phyloP scores from a whole-genome alignment of 2,888 invertebrate genomes.

The Ectropis crepuscularia region DNA sequence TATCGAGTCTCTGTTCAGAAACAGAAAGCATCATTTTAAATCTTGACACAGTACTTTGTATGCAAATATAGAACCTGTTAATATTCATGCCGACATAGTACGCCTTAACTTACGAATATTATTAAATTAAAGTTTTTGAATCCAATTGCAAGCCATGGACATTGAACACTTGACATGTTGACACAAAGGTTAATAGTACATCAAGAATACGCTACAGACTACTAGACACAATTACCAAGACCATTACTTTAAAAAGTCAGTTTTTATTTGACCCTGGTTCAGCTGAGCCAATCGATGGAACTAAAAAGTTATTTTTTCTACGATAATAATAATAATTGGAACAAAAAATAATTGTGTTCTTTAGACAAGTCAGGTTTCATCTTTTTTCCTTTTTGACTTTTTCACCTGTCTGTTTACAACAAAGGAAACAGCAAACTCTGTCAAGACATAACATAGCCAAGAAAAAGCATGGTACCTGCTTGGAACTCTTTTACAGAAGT shows the following conservation, averaged over 20 bases:
- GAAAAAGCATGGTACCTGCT: no score
- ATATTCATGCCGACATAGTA: constrained; percentile 44
- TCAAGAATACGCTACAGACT: constrained; percentile 1
- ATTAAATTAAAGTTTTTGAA: constrained; percentile 23
- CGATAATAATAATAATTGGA: no score
- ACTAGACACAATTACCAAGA: background rate
- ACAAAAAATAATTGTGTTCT: no score
- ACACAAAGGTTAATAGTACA: constrained; percentile 24
- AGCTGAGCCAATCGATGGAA: background rate
- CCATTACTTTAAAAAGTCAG: background rate
- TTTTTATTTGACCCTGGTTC: background rate
- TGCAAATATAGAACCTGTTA: constrained; percentile 51
- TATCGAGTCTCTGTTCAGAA: constrained; percentile 10
- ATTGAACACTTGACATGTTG: constrained; percentile 21
- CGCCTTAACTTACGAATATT: constrained; percentile 25
- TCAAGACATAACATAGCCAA: no score
- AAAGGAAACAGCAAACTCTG: no score
- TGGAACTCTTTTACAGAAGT: no score
- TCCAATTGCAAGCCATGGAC: constrained; percentile 6
- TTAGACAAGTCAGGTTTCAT: no score
- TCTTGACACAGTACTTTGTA: constrained; percentile 52
- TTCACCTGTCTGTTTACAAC: no score
- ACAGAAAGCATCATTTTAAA: constrained; percentile 45
- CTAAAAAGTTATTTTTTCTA: no score
- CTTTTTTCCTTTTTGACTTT: no score